Percentiles rank a stretch among this genome's conserved stretches.
Evolutionary conservation across 2,888 invertebrate species (phyloP).

Genomic region (Glyphotaelius pellucidus): DNA sequence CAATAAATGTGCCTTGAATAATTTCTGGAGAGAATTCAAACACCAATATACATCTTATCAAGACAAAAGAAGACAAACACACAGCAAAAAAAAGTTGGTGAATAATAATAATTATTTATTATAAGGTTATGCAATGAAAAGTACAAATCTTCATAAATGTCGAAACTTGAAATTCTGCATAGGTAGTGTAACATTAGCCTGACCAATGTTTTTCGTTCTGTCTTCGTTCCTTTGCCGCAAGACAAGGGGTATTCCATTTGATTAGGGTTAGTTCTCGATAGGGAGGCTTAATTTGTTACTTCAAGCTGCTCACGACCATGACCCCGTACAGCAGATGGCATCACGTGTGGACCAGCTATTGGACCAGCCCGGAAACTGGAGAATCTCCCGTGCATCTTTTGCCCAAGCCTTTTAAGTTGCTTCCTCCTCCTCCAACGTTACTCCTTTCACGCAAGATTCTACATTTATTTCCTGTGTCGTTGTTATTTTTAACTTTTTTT

Average conservation of each 20-base stretch:
- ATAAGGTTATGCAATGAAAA: neutral
- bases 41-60: neutral
- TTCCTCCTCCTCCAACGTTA: constrained; percentile 3
- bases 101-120: neutral
- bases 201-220: neutral
- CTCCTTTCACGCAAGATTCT: neutral
- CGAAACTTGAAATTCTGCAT: neutral
- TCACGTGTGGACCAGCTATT: neutral
- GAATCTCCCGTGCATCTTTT: neutral
- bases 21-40: neutral
- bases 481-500: constrained; percentile 38
- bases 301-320: neutral
- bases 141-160: neutral
- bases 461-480: constrained; percentile 26
- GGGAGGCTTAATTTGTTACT: constrained; percentile 11
- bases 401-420: neutral
- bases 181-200: neutral
- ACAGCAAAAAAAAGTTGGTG: neutral
- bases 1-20: neutral
- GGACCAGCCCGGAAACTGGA: neutral
- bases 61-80: neutral
- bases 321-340: neutral
- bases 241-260: neutral
- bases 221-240: constrained; percentile 24
- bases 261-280: constrained; percentile 23